A percentile compares a stretch with the other conserved stretches of the same genome.
Evolutionary conservation across 1,140 invertebrate species (phyloP).

Genomic region (Hylaeus anthracinus): DNA sequence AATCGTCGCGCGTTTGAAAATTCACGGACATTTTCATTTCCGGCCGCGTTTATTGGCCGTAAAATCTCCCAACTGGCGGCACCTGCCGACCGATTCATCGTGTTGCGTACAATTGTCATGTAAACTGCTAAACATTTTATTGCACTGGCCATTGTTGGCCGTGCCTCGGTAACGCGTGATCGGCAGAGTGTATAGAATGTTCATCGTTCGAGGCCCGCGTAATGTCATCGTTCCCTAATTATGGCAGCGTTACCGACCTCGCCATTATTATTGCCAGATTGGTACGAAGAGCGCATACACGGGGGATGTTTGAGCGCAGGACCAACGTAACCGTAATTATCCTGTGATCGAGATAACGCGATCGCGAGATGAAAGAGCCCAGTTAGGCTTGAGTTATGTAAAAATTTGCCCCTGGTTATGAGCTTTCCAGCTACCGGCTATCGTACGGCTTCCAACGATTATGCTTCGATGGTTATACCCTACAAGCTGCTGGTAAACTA

Average conservation of each 20-base stretch:
- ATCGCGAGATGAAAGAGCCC: neutral
- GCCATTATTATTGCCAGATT: conserved; percentile 45
- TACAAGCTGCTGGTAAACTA: neutral
- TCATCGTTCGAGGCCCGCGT: conserved; percentile 16
- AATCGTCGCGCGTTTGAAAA: neutral
- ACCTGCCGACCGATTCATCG: neutral
- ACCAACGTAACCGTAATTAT: conserved; percentile 30
- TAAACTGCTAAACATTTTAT: conserved; percentile 42
- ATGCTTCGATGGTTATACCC: neutral
- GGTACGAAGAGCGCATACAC: neutral
- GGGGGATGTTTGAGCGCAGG: conserved; percentile 9
- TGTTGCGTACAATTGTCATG: conserved; percentile 9
- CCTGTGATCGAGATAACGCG: conserved; percentile 22
- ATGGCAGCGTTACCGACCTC: conserved; percentile 20
- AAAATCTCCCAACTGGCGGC: neutral
- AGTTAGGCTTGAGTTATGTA: neutral
- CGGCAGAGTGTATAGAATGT: neutral
- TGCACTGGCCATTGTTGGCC: neutral
- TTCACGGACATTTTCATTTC: conserved; percentile 28
- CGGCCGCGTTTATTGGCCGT: neutral
- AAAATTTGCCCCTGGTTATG: neutral
- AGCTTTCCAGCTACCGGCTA: neutral
- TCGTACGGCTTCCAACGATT: neutral
- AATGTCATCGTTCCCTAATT: conserved; percentile 44
- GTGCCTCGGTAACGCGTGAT: neutral